Conservation (phyloP, 2,888 invertebrate genomes). For the Onthophagus sagittarius region DNA sequence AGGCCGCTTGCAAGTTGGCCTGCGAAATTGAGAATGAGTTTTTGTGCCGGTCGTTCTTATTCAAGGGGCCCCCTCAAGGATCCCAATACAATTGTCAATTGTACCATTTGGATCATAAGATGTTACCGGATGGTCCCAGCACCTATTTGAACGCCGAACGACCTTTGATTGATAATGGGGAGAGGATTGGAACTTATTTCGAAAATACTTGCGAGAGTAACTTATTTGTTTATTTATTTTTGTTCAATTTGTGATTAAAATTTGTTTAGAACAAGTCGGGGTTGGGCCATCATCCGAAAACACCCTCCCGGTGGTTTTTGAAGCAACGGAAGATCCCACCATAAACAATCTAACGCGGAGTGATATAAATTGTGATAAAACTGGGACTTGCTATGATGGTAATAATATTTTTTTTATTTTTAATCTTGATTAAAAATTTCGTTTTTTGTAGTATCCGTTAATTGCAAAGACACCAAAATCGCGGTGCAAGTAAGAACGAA, state of each 20-base stretch:
- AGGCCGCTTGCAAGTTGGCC: conserved; percentile 83
- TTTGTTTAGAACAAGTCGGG: conserved; percentile 16
- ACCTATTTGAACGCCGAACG: conserved; percentile 86
- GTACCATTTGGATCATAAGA: conserved; percentile 89
- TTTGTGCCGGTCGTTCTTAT: conserved; percentile 79
- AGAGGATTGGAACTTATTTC: conserved; percentile 83
- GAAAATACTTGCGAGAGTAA: conserved; percentile 89
- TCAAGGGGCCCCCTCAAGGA: conserved; percentile 63
- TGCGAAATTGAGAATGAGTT: conserved; percentile 93
- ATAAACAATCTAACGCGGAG: conserved; percentile 71
- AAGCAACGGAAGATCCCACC: conserved; percentile 70
- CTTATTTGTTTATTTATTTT: conserved; percentile 38
- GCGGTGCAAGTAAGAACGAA: conserved; percentile 90
- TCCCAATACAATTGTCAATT: conserved; percentile 86
- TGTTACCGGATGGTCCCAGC: conserved; percentile 86
- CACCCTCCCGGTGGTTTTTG: conserved; percentile 70
- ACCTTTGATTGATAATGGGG: conserved; percentile 87
- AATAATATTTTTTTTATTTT: conserved; percentile 34
- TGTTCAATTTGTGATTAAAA: no score
- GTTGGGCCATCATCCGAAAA: conserved; percentile 49
- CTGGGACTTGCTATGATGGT: conserved; percentile 95
- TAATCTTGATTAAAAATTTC: background rate
- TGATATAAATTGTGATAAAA: conserved; percentile 88
- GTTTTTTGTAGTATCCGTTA: conserved; percentile 77
- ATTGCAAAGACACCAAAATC: conserved; percentile 91